A percentile compares a stretch with the other conserved stretches of the same genome.
phyloP scores from a whole-genome alignment of 2,888 invertebrate genomes.

The Cryptus armator region DNA sequence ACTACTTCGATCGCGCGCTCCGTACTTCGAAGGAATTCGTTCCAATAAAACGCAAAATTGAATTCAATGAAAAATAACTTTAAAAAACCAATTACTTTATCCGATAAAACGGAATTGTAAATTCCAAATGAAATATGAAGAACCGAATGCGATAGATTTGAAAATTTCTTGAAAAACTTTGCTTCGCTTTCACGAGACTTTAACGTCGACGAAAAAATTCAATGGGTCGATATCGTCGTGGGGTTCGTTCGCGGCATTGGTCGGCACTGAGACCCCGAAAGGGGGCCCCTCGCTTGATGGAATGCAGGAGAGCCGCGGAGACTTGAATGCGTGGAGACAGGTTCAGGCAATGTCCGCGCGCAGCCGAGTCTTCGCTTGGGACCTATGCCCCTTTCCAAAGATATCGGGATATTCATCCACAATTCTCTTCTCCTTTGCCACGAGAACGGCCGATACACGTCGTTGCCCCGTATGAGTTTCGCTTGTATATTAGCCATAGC shows the following conservation, averaged over 20 bases:
- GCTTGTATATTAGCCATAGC: background rate
- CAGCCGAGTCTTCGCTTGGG: conserved; percentile 67
- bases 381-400: conserved; percentile 84
- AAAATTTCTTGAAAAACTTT: too few relatives aligned
- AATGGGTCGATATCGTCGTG: conserved; percentile 60
- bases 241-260: conserved; percentile 71
- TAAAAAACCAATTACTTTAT: too few relatives aligned
- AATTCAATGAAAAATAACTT: too few relatives aligned
- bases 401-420: conserved; percentile 80
- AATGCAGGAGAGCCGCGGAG: conserved; percentile 83
- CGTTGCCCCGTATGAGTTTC: too few relatives aligned
- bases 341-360: conserved; percentile 82
- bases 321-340: conserved; percentile 84
- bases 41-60: too few relatives aligned
- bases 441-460: background rate
- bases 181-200: too few relatives aligned
- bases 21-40: too few relatives aligned
- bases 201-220: too few relatives aligned
- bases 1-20: too few relatives aligned
- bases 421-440: conserved; percentile 1
- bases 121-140: too few relatives aligned
- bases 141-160: too few relatives aligned
- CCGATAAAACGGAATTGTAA: too few relatives aligned
- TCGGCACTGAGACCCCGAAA: conserved; percentile 75
- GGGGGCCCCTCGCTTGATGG: conserved; percentile 79